Percentiles rank a stretch among this genome's conserved stretches.
phyloP scores from a whole-genome alignment of 1,140 invertebrate species.

The Orchestia grillus region DNA sequence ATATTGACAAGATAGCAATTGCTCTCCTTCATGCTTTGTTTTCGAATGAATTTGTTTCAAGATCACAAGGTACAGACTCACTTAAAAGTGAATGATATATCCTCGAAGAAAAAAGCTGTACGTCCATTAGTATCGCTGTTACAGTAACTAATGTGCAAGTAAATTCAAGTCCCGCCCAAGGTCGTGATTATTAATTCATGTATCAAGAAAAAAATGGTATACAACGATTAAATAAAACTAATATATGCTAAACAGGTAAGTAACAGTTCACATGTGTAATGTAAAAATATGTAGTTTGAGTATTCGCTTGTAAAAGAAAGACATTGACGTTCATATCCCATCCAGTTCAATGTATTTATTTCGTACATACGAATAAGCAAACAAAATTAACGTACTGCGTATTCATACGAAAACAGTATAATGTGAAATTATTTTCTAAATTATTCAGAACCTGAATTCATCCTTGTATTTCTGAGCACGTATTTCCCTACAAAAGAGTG shows the following conservation, averaged over 20 bases:
- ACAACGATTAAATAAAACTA: not conserved
- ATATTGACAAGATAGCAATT: not conserved
- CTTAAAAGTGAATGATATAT: not conserved
- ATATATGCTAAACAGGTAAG: no score
- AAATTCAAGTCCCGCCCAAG: not conserved
- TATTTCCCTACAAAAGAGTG: no score
- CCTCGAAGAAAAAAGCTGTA: not conserved
- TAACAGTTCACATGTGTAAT: no score
- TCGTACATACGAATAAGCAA: not conserved
- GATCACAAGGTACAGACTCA: no score
- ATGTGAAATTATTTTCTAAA: not conserved
- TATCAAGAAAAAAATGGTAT: not conserved
- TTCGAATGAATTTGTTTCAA: not conserved
- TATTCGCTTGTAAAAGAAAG: no score
- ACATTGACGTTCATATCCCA: not conserved
- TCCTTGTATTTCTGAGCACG: not conserved
- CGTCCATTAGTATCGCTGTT: not conserved
- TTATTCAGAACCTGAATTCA: not conserved
- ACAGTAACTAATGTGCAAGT: not conserved
- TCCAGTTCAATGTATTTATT: not conserved
- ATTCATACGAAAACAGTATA: not conserved
- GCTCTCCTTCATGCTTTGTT: not conserved
- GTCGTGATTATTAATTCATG: not conserved
- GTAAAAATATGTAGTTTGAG: no score
- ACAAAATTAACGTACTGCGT: not conserved